Evolutionary conservation across 2,113 vertebrate species (phyloP).

Genomic region (Petrocephalus microphthalmus): DNA sequence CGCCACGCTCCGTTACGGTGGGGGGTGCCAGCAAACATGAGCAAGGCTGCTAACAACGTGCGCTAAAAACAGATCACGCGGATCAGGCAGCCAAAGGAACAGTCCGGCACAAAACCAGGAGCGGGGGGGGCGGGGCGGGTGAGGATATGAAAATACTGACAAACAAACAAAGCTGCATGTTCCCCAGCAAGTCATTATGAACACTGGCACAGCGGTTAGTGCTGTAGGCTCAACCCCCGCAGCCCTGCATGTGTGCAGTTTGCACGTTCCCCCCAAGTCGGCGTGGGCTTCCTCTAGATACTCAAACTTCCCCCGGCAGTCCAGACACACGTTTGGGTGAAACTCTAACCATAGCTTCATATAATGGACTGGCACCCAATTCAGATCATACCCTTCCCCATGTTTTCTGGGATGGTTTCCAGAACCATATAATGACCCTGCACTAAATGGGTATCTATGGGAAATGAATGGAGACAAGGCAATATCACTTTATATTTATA

Average conservation of each 20-base stretch:
- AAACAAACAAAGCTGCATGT: not conserved
- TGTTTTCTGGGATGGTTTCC: not conserved
- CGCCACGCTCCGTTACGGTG: too few species aligned
- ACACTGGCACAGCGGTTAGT: not conserved
- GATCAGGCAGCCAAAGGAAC: not conserved
- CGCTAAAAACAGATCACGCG: not conserved
- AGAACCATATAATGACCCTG: not conserved
- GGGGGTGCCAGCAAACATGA: not conserved
- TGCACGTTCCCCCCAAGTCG: not conserved
- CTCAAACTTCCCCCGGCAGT: not conserved
- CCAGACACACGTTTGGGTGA: not conserved
- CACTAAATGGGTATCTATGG: not conserved
- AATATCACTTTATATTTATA: not conserved
- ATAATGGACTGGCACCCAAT: not conserved
- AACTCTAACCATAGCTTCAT: not conserved
- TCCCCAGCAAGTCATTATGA: not conserved
- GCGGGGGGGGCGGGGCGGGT: not conserved
- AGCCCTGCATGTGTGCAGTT: not conserved
- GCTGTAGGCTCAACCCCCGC: not conserved
- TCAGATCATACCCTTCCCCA: not conserved
- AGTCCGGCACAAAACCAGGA: not conserved
- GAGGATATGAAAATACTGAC: not conserved
- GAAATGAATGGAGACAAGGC: too few species aligned
- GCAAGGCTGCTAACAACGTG: not conserved
- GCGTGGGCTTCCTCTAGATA: not conserved